Evolutionary conservation across 2,113 vertebrate genomes (phyloP), one percentile per base, ranked within the genome.

Genomic region (Clinocottus analis): DNA sequence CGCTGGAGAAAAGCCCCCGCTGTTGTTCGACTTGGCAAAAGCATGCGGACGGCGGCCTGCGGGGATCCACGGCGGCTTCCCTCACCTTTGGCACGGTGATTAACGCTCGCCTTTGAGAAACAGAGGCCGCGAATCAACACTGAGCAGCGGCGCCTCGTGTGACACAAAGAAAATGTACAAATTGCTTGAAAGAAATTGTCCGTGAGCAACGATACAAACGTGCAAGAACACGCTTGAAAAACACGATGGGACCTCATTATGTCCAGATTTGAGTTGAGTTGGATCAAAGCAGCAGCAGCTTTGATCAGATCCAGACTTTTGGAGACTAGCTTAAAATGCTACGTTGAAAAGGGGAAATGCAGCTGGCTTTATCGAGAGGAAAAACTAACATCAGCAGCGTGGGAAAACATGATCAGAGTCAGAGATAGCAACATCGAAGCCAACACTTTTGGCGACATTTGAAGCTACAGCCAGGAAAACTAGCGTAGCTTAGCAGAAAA

Each of bases 1-100:
- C 13, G 58, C 66, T 43, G 23, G 3, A 75, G 85, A 72, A 73
- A 84, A 85, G 60, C 84, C 75, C 75, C 85, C 8, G 81, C 78
- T 79, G 70, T 72, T 82, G 74, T 71, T 75, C 56, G 63, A 39
- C 60, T 81, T 85, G 84, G 83, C 75, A 79, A 45, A n/a, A 76
- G 72, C 66, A 56, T 60, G 55, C 17, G 31, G 75, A 79, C 14
- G 37, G 76, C 14, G 37, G 76, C 77, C 67, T 7, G 51, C 70
- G 39, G 76, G 79, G 82, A 75, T 56, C 80, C 70, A 45, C 58
- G 64, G 80, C 78, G 77, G 77, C 59, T 80, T 64, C 45, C 35
- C 72, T 75, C 56, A 87, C 82, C 90, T 93, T 92, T 93, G 91
- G 93, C 91, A 91, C 91, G 91, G 83, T 90, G 91, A 94, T 92